A percentile compares a stretch with the other conserved stretches of the same genome.
Conservation (phyloP, 1,140 invertebrate genomes). For the Cheumatopsyche charites region DNA sequence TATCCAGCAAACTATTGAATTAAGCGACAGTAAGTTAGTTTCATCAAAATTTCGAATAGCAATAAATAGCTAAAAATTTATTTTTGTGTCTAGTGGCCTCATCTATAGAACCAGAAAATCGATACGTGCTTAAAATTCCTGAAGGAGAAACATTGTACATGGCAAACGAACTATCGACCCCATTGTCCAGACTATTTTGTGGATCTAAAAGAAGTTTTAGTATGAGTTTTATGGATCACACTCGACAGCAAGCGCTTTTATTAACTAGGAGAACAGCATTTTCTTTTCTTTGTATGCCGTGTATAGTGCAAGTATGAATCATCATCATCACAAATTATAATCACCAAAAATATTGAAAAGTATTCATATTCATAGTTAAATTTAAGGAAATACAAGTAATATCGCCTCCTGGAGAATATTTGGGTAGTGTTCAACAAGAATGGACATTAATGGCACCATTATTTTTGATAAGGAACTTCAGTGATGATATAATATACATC, state of each 20-base stretch:
- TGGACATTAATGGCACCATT: slow-evolving; percentile 60
- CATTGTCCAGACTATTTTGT: slow-evolving; percentile 64
- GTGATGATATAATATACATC: slow-evolving; percentile 59
- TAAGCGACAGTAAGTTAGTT: slow-evolving; percentile 61
- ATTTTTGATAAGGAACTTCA: slow-evolving; percentile 60
- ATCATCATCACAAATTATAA: too few species aligned
- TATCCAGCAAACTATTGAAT: slow-evolving; percentile 66
- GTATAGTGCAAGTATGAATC: slow-evolving; percentile 56
- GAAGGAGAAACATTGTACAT: slow-evolving; percentile 68
- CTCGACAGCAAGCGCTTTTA: slow-evolving; percentile 67
- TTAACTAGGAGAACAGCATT: slow-evolving; percentile 63
- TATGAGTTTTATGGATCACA: slow-evolving; percentile 68
- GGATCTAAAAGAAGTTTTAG: slow-evolving; percentile 64
- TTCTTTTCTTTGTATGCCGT: slow-evolving; percentile 58
- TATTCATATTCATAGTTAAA: too few species aligned
- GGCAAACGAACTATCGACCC: slow-evolving; percentile 65
- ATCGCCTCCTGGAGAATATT: slow-evolving; percentile 62
- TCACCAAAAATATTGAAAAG: too few species aligned
- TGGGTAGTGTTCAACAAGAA: slow-evolving; percentile 63
- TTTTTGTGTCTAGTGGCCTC: slow-evolving; percentile 52
- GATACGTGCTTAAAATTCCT: slow-evolving; percentile 67
- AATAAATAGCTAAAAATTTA: slow-evolving; percentile 1
- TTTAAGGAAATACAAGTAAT: slow-evolving; percentile 62
- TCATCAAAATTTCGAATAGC: not conserved
- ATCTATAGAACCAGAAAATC: slow-evolving; percentile 66